Evolutionary conservation across 2,888 invertebrate genomes (phyloP), one percentile per base, ranked within the genome.

Genomic region (Tachina lurida): DNA sequence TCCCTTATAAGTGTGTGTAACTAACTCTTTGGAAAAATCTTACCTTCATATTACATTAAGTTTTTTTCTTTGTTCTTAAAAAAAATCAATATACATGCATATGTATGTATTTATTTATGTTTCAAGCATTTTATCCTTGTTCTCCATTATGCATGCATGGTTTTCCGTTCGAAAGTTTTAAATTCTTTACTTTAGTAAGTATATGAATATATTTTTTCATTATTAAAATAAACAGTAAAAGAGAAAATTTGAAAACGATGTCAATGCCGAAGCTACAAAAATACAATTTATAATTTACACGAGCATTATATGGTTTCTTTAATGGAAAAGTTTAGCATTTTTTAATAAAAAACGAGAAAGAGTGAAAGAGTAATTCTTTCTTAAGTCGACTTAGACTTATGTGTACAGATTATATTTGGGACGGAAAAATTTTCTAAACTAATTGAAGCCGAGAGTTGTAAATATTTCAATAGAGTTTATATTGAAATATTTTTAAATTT

Each of bases 241-340:
- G 47, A 45, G 13, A 43, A 45, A 4, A 62, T n/a, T 12, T 63
- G 62, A 60, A 39, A 10, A 56, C 56, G 58, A 67, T 76, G 65
- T 67, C 76, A 76, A 67, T 76, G 65, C 45, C 63, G 47, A 76
- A 70, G 12, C 41, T 13, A 52, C 58, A 43, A 68, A 9, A 62
- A 10, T 17, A 10, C n/a, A 39, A 19, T 43, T 49, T n/a, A 43
- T 10, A 47, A 75, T 60, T 65, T 56, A 56, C 54, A 63, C 10
- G n/a, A 10, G 2, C 52, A 62, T 47, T 81, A 41, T 81, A 70
- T 68, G 81, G 81, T 39, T 81, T 81, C 68, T 75, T 54, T 4
- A 47, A 62, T 15, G 54, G 12, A 12, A 22, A 31, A 60, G 31
- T 58, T 74, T 31, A 60, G 13, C 45, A 13, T 31, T 31, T 54